Evolutionary conservation across 2,888 invertebrate species (phyloP).

Genomic region (Liposcelis brunnea): DNA sequence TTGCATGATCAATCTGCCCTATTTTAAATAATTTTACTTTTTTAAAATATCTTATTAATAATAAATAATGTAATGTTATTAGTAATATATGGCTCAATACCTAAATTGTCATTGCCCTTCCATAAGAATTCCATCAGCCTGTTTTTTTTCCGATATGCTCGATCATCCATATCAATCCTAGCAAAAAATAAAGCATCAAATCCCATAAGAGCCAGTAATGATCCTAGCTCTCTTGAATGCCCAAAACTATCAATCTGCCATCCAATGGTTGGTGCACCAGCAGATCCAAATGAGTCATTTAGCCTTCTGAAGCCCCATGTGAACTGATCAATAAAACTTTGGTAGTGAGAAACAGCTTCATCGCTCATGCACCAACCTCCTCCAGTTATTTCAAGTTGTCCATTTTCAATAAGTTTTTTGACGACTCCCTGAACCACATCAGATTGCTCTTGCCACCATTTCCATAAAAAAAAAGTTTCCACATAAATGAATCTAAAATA

Average conservation of each 20-base stretch:
- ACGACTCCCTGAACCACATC: slow-evolving; percentile 24
- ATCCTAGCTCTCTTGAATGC: slow-evolving; percentile 53
- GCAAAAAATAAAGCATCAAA: slow-evolving; percentile 56
- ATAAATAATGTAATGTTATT: no score
- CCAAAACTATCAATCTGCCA: slow-evolving; percentile 86
- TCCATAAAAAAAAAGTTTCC: slow-evolving; percentile 33
- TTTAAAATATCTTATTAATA: no score
- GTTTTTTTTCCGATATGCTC: slow-evolving; percentile 33
- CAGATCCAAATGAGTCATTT: slow-evolving; percentile 51
- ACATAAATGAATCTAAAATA: slow-evolving; percentile 31
- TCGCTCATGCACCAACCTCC: slow-evolving; percentile 28
- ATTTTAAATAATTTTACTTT: no score
- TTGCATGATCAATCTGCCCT: no score
- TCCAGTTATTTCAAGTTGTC: slow-evolving; percentile 20
- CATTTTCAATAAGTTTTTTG: slow-evolving; percentile 24
- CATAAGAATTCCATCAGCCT: slow-evolving; percentile 54
- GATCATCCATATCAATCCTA: slow-evolving; percentile 49
- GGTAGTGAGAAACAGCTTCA: slow-evolving; percentile 25
- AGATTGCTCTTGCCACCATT: slow-evolving; percentile 32
- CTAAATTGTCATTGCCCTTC: slow-evolving; percentile 40
- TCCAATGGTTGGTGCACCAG: slow-evolving; percentile 54
- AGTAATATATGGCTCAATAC: no score
- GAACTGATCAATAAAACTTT: slow-evolving; percentile 25
- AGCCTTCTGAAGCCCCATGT: slow-evolving; percentile 31
- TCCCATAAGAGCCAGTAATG: slow-evolving; percentile 43